Conservation (phyloP, 35 echinoderm and acorn worm species). For the Apostichopus parvimensis region DNA sequence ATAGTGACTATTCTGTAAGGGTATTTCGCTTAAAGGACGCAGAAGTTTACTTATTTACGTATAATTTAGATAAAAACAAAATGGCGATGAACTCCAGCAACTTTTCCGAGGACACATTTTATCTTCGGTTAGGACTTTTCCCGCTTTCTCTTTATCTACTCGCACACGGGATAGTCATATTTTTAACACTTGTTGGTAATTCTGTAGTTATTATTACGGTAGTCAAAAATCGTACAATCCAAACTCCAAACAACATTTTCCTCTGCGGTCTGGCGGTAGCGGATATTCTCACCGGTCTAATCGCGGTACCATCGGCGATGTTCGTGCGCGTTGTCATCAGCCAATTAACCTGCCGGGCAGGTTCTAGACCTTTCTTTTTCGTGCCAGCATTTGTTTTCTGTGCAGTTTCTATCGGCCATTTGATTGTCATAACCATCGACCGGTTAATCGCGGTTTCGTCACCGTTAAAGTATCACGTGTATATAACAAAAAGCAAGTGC, state of each 20-base stretch:
- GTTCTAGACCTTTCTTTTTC: slow-evolving; percentile 28
- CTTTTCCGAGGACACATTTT: background rate
- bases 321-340: slow-evolving; percentile 21
- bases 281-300: slow-evolving; percentile 7
- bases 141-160: background rate
- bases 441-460: slow-evolving; percentile 20
- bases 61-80: too few relatives aligned
- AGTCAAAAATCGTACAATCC: background rate
- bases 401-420: slow-evolving; percentile 19
- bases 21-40: too few relatives aligned
- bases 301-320: slow-evolving; percentile 14
- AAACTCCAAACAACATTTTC: background rate
- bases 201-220: slow-evolving; percentile 5
- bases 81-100: background rate
- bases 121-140: slow-evolving; percentile 9
- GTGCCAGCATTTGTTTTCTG: slow-evolving; percentile 8
- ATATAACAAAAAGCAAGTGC: slow-evolving; percentile 27
- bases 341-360: background rate
- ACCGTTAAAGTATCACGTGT: slow-evolving; percentile 8
- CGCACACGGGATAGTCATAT: background rate
- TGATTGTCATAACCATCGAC: slow-evolving; percentile 23
- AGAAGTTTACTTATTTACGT: too few relatives aligned
- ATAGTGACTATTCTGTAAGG: too few relatives aligned
- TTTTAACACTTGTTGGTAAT: background rate
- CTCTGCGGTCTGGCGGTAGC: slow-evolving; percentile 26